Evolutionary conservation across 1,140 invertebrate species (phyloP).

Genomic region (Andrena cerasifolii): DNA sequence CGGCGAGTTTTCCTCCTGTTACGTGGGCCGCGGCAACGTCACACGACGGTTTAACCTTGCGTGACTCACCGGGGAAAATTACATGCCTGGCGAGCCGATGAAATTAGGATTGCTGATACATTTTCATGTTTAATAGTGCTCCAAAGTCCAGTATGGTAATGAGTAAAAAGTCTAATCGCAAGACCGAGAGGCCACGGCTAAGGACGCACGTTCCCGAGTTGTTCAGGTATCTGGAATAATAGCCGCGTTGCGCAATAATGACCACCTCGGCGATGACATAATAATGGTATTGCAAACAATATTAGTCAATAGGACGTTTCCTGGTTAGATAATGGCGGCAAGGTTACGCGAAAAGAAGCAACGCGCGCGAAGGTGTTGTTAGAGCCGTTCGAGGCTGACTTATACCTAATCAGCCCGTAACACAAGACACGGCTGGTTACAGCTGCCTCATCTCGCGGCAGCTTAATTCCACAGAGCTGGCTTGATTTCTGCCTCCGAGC

Average conservation of each 20-base stretch:
- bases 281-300: slow-evolving; percentile 53
- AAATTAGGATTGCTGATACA: no score
- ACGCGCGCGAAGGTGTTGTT: slow-evolving; percentile 24
- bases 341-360: slow-evolving; percentile 48
- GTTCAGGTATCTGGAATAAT: slow-evolving; percentile 26
- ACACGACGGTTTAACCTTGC: neutral
- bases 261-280: slow-evolving; percentile 41
- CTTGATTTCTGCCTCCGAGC: no score
- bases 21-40: neutral
- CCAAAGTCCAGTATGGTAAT: no score
- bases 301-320: slow-evolving; percentile 54
- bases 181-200: neutral
- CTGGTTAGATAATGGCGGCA: slow-evolving; percentile 50
- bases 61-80: no score
- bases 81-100: no score
- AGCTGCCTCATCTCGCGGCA: neutral
- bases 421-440: neutral
- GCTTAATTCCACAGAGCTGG: neutral
- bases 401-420: slow-evolving; percentile 20
- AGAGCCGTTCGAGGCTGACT: slow-evolving; percentile 16
- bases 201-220: neutral
- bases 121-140: no score
- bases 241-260: slow-evolving; percentile 38
- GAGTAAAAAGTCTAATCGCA: neutral
- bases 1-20: neutral